Percentiles rank a stretch among this genome's conserved stretches.
Evolutionary conservation across 35 echinoderm and acorn worm genomes (phyloP).

Genomic region (Hemicentrotus pulcherrimus): DNA sequence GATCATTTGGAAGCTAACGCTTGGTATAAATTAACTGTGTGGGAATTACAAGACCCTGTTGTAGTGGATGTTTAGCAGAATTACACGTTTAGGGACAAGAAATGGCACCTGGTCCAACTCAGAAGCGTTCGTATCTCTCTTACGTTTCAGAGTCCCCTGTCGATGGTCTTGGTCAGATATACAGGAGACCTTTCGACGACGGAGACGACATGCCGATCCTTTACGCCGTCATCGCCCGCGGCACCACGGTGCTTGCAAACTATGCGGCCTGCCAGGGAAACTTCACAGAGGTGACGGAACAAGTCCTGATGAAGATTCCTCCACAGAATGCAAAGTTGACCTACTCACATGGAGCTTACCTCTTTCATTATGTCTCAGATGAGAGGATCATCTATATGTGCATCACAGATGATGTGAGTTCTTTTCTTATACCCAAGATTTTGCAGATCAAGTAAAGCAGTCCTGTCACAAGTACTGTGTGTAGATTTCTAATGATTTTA

Average conservation of each 20-base stretch:
- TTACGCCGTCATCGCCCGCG: constrained; percentile 73
- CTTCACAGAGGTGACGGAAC: constrained; percentile 90
- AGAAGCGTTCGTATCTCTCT: background rate
- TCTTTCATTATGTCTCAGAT: constrained; percentile 95
- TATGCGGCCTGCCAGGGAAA: constrained; percentile 89
- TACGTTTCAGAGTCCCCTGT: background rate
- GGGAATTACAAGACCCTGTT: background rate
- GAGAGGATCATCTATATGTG: constrained; percentile 93
- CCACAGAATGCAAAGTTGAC: constrained; percentile 97
- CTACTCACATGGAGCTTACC: constrained; percentile 90
- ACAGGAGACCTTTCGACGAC: background rate
- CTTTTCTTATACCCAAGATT: background rate
- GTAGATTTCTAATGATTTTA: too few relatives aligned
- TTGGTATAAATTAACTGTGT: background rate
- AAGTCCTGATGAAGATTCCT: constrained; percentile 88
- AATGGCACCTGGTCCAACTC: background rate
- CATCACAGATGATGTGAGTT: constrained; percentile 98
- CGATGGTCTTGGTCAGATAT: background rate
- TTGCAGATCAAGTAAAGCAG: too few relatives aligned
- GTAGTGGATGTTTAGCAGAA: background rate
- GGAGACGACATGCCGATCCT: constrained; percentile 82
- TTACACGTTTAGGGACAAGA: background rate
- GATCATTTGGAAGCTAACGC: background rate
- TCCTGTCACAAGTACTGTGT: too few relatives aligned
- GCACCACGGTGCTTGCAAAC: constrained; percentile 86